These are phyloP conservation scores for Rambutsinella grinnellia DNA, from an alignment of 2,888 invertebrate genomes.

Conservation along the genomic window DNA sequence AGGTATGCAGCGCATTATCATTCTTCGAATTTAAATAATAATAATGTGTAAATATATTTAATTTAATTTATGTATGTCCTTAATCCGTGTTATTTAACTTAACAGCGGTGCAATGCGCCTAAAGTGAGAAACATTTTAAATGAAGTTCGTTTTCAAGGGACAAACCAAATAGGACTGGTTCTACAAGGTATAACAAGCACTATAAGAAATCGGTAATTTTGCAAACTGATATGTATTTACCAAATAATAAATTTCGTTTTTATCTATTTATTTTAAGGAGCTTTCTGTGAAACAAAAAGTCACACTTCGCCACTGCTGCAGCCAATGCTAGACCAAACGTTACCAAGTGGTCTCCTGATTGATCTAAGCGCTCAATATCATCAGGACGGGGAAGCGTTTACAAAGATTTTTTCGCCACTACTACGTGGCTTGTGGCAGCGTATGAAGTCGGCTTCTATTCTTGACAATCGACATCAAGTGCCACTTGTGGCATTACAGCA, in stretches of 20 bases:
- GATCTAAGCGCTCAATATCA: conserved; percentile 76
- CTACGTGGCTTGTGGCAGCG: conserved; percentile 79
- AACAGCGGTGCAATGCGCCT: conserved; percentile 78
- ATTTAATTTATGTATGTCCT: not conserved
- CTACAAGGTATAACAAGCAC: conserved; percentile 73
- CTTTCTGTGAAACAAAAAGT: conserved; percentile 54
- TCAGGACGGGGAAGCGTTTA: conserved; percentile 73
- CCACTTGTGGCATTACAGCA: conserved; percentile 83
- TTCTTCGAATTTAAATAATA: conserved; percentile 7
- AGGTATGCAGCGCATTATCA: conserved; percentile 43
- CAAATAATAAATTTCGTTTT: not conserved
- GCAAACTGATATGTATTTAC: not conserved
- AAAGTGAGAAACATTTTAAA: conserved; percentile 79
- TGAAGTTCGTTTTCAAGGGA: conserved; percentile 74
- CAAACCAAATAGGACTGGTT: conserved; percentile 74
- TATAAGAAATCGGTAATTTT: too few relatives aligned
- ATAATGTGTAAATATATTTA: conserved; percentile 5
- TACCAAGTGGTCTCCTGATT: conserved; percentile 82
- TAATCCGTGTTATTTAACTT: conserved; percentile 48
- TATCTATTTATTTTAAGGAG: conserved; percentile 42
- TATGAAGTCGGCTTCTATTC: conserved; percentile 79
- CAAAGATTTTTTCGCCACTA: conserved; percentile 76
- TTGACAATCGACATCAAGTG: conserved; percentile 77
- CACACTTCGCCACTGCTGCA: conserved; percentile 76
- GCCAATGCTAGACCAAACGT: conserved; percentile 78